Evolutionary conservation across 2,797 vertebrate genomes (phyloP), one percentile per base, ranked within the genome.

Genomic region (Limnodromus scolopaceus): DNA sequence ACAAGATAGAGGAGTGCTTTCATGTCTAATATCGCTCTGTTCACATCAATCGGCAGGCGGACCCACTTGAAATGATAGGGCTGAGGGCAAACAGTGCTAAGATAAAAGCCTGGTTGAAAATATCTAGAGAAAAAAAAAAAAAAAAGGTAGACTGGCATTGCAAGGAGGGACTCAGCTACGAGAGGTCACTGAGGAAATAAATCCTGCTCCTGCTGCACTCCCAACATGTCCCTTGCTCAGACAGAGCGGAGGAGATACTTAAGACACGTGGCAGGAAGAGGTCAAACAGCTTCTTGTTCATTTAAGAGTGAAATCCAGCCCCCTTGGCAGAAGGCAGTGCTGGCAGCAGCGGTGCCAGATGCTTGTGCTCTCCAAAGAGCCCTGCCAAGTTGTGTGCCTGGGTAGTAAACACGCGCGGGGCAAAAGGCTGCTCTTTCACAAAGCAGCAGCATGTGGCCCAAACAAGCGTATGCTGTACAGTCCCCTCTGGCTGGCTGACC

Each of bases 301-400:
- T 71, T n/a, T 74, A 32, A 79, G 94, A 96, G 78, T 16, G 64
- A 94, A 95, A 95, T 61, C 85, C 80, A 79, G 45, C 48, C 83
- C 87, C 74, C 64, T 84, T 95, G 96, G 93, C 90, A 95, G 83
- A 72, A 87, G 69, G 24, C 80, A 80, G 28, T 27, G 85, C 74
- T 79, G 80, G 82, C 89, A 93, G 83, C 4, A 0, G 66, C 8
- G 18, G 70, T 45, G 66, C n/a, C 90, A 87, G 92, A 81, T 19
- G 5, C 82, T 39, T 36, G 82, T 34, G 69, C 76, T 72, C 39
- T 71, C 19, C 0, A 0, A 49, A 86, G 84, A 0, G 1, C 83
- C 28, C 32, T 92, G 95, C 94, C 94, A 96, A 94, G 85, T 7
- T 76, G 51, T 10, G 39, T 66, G 93, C 85, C 76, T 1, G 22